Base-by-base conservation (phyloP, 2,797 vertebrate genomes). In the Carduelis carduelis region DNA sequence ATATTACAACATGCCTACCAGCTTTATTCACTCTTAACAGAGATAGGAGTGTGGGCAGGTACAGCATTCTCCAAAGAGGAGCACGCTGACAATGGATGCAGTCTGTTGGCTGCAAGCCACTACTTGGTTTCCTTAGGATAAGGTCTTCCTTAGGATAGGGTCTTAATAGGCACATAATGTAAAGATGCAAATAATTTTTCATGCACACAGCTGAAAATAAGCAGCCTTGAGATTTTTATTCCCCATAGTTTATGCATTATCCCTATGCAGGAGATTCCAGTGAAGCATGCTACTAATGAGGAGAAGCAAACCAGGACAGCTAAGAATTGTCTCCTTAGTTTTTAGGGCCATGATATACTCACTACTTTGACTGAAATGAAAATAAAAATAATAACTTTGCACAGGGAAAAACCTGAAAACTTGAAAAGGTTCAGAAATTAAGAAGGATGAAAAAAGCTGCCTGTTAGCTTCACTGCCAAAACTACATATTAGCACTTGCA, bases 1-100 rank as follows among this genome's bases (percentile, higher is more conserved):
- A 57, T 69, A 92, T 94, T 93, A 96, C 93, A 93, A 59, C 85
- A 92, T 90, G 90, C 87, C 92, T 83, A 86, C 79, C 76, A 97
- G 94, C 50, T 83, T 86, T 83, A 90, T 91, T 94, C 92, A 81
- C 59, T 78, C 78, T 65, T 61, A 78, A 61, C 19, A 91, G 59
- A 77, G 84, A 91, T 49, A 94, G 79, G 2, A 83, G 92, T 76
- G 83, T 55, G 71, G 94, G 87, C 94, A 93, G 12, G 87, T 55
- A 89, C 43, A 78, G 89, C 4, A 0, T 63, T 91, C 80, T 90
- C 87, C 72, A 22, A 74, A 85, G 72, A 89, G 39, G 37, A 97
- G 85, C 79, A 44, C 1, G 43, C 84, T 94, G 87, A 92, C 4
- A 0, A 75, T 49, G 53, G 55, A 81, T 86, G 69, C 72, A 78